A percentile compares a stretch with the other conserved stretches of the same genome.
These are phyloP conservation scores for Pelobates fuscus DNA, from an alignment of 2,113 vertebrate species.

Conservation along the genomic window DNA sequence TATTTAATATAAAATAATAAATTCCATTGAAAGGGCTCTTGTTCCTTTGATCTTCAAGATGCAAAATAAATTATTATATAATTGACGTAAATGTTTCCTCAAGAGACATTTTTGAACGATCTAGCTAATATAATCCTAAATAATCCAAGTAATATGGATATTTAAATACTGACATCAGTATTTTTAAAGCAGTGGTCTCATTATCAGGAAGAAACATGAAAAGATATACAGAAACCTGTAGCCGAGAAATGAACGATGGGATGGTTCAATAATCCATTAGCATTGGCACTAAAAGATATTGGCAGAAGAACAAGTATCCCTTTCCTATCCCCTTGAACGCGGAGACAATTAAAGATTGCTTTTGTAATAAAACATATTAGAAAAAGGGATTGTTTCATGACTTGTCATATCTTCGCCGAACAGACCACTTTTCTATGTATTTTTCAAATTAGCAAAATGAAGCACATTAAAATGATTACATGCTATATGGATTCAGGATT, in stretches of 20 bases:
- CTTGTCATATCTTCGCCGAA: slow-evolving; percentile 66
- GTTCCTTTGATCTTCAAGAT: slow-evolving; percentile 21
- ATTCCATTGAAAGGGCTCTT: not conserved
- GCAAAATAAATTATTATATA: slow-evolving; percentile 32
- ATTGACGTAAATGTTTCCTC: slow-evolving; percentile 31
- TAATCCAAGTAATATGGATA: slow-evolving; percentile 36
- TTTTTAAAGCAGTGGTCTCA: slow-evolving; percentile 55
- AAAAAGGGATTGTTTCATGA: slow-evolving; percentile 64
- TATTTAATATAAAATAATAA: too few species aligned
- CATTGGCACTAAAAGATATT: slow-evolving; percentile 63
- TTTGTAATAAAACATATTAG: slow-evolving; percentile 57
- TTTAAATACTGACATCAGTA: slow-evolving; percentile 37
- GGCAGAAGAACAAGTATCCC: slow-evolving; percentile 66
- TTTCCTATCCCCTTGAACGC: slow-evolving; percentile 58
- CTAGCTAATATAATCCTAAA: slow-evolving; percentile 42
- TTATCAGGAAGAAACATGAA: slow-evolving; percentile 58
- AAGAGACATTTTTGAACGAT: slow-evolving; percentile 9
- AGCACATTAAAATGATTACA: slow-evolving; percentile 70
- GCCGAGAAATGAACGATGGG: slow-evolving; percentile 52
- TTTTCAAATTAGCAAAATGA: slow-evolving; percentile 61
- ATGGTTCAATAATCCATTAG: slow-evolving; percentile 57
- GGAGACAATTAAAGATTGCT: slow-evolving; percentile 62
- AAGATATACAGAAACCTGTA: slow-evolving; percentile 60
- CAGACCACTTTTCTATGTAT: slow-evolving; percentile 63
- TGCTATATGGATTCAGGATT: slow-evolving; percentile 63